These are phyloP conservation scores for Stomatorhinus ivindoensis DNA, from an alignment of 2,113 vertebrate genomes.

Conservation along the genomic window DNA sequence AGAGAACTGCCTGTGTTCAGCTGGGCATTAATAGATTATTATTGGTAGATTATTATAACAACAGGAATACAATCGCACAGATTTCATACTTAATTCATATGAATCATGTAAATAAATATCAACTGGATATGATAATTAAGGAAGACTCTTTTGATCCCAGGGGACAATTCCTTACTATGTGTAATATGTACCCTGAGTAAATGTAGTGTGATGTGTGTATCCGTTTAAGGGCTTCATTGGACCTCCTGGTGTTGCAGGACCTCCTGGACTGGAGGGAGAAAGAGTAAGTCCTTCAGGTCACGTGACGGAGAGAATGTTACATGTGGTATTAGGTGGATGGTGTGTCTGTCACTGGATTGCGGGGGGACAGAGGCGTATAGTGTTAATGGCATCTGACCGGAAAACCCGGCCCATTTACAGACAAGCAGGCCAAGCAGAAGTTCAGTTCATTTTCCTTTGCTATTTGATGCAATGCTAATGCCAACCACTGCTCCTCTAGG, in stretches of 20 bases:
- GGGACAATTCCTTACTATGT: not conserved
- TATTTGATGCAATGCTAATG: not conserved
- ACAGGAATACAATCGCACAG: not conserved
- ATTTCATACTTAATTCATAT: not conserved
- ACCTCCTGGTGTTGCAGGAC: conserved; percentile 76
- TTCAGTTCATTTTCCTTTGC: not conserved
- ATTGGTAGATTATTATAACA: not conserved
- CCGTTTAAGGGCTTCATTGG: conserved; percentile 89
- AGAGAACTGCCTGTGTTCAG: not conserved
- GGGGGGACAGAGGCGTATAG: not conserved
- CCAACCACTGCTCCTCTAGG: not conserved
- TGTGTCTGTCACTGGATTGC: not conserved
- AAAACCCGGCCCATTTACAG: not conserved
- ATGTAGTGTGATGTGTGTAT: not conserved
- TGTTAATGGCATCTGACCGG: not conserved
- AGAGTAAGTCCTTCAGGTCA: conserved; percentile 62
- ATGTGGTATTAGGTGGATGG: not conserved
- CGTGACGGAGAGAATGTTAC: not conserved
- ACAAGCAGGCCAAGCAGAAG: not conserved
- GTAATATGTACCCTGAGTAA: not conserved
- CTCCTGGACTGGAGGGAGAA: conserved; percentile 78
- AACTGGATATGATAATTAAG: not conserved
- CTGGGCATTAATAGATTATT: not conserved
- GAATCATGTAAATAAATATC: not conserved
- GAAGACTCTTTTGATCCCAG: not conserved